Base-by-base conservation (phyloP, 2,888 invertebrate genomes). In the Sepiola atlantica region DNA sequence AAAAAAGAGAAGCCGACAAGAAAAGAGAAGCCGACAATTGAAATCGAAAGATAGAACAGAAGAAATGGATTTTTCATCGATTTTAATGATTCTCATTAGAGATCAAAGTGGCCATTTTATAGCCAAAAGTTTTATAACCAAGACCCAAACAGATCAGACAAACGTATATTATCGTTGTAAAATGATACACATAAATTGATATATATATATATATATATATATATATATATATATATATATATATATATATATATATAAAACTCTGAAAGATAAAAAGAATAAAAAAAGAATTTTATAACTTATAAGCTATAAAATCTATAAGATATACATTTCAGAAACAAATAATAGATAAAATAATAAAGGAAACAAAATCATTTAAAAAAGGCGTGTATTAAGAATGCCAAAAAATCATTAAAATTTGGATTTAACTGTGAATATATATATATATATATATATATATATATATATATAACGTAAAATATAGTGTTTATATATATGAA, bases 61-160 rank as follows among this genome's bases (percentile, higher is more conserved):
- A 77, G n/a, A 77, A 77, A 77, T 77, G 32, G 77, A 77, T 77
- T 77, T 77, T 77, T 77, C n/a, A 77, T 77, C 77, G 77, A 77
- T 77, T 32, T 77, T n/a, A 77, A 32, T 77, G 77, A 77, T 77
- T 77, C 77, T 12, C 77, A 77, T 77, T 77, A 77, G 32, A 77
- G 77, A 77, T 77, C 77, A 77, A 77, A 77, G 77, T 18, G 77
- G n/a, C 77, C n/a, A 77, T 77, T 77, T 61, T 77, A 77, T 77
- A 21, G 77, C n/a, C 32, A 77, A n/a, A 45, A 77, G n/a, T 32
- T 77, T 77, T 18, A 77, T 77, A n/a, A 77, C 77, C 77, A 1
- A n/a, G 14, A 20, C 12, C 77, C 1, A 77, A n/a, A 32, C 45
- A 77, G 77, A 77, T n/a, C 32, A 77, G n/a, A 32, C 12, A 77